These are phyloP conservation scores for Cettia cetti DNA, from an alignment of 2,113 vertebrate species.

Conservation along the genomic window DNA sequence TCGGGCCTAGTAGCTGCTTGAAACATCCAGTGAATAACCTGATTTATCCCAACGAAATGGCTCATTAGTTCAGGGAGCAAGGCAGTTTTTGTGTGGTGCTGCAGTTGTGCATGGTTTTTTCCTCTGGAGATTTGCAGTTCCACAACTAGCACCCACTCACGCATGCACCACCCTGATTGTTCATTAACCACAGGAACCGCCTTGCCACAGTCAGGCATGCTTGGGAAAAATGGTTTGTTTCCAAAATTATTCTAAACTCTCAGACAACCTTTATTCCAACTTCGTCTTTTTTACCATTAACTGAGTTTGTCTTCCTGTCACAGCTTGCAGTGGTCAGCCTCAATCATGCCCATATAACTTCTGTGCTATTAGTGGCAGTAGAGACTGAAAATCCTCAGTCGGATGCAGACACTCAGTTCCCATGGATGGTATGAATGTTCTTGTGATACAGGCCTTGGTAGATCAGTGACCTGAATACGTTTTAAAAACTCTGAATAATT, in stretches of 20 bases:
- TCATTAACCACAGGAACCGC: slow-evolving; percentile 7
- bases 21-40: slow-evolving; percentile 9
- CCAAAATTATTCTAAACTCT: not conserved
- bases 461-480: not conserved
- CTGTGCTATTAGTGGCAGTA: not conserved
- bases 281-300: not conserved
- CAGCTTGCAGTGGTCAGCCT: not conserved
- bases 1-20: slow-evolving; percentile 15
- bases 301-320: not conserved
- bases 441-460: not conserved
- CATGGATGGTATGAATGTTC: not conserved
- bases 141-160: not conserved
- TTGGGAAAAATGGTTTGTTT: not conserved
- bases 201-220: not conserved
- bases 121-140: slow-evolving; percentile 22
- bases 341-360: not conserved
- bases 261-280: not conserved
- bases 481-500: not conserved
- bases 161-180: not conserved
- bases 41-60: slow-evolving; percentile 27
- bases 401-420: not conserved
- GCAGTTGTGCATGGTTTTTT: slow-evolving; percentile 10
- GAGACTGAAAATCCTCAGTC: not conserved
- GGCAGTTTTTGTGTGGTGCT: slow-evolving; percentile 13
- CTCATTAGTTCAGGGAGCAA: slow-evolving; percentile 44